Evolutionary conservation across 2,113 vertebrate genomes (phyloP), one percentile per base, ranked within the genome.

Genomic region (Barnardius zonarius): DNA sequence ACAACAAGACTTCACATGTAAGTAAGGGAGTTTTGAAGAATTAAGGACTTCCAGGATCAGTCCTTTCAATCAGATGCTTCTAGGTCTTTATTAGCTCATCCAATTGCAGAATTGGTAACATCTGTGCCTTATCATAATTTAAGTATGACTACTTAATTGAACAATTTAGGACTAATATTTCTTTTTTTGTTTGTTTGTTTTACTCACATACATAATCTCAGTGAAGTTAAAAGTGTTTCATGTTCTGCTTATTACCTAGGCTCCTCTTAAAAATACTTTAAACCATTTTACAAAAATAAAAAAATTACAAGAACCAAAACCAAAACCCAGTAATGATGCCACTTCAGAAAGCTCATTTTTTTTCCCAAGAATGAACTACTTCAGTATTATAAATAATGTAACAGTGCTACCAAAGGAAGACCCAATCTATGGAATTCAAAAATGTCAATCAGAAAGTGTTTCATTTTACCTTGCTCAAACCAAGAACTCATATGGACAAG

Each of bases 341-440:
- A 25, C 43, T 83, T 86, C 63, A 88, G 59, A 84, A 93, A 48
- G 17, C 67, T 13, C 39, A 24, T 46, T 68, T 73, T 85, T 9
- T 83, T 90, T 90, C 59, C 62, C 66, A 95, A 92, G 81, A 95
- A 95, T 79, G 84, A 87, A 76, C 15, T 81, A 93, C 75, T 96
- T 93, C 62, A 88, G 78, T 86, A 64, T 77, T 64, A 75, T 33
- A 17, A 96, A 68, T 75, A 88, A 59, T 8, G 39, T 4, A 75
- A 67, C 39, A 78, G 31, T 69, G 25, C 28, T 83, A 77, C 18
- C 46, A 90, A 78, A 83, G 37, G 31, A 84, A 61, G 44, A 76
- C 28, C 52, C 57, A 83, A 83, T 49, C 43, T 49, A 79, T 7
- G 28, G 22, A 41, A 89, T 62, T 90, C 20, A 80, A 90, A 92